Evolutionary conservation across 2,797 vertebrate genomes (phyloP), one percentile per base, ranked within the genome.

Genomic region (Nannoperca obscura): DNA sequence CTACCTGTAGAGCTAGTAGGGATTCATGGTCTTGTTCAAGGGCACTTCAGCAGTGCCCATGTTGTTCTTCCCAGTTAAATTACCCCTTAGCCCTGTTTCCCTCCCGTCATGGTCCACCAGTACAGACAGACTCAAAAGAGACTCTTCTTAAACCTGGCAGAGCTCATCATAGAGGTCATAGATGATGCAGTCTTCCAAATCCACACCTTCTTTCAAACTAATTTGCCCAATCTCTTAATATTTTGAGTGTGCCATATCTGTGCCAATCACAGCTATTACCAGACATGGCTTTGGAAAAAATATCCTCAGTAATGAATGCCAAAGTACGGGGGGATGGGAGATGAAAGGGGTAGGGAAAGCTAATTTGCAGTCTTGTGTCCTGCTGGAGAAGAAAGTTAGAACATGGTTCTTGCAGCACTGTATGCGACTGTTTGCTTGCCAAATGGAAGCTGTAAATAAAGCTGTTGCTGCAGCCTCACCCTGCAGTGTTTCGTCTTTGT

Each of bases 201-300:
- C 59, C 20, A 40, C 47, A 76, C 42, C 53, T 30, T 30, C 40
- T 81, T 60, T 76, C 50, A 61, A 58, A 22, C 50, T 40, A 77
- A 55, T 53, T 76, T 12, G 9, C 12, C 5, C 1, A 32, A 14
- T 70, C 67, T 67, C 73, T 64, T 32, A 80, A 71, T 36, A 17
- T 24, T 73, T 55, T 49, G 47, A 53, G 40, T 63, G 27, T 75
- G 66, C 77, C 55, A 50, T 40, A 74, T n/a, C n/a, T n/a, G n/a
- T n/a, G n/a, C n/a, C 76, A 92, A 85, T 93, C 85, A 84, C 81
- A 83, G 88, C 81, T 89, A 89, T 93, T 94, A 93, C 90, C 89
- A 93, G 90, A 87, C 60, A 72, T 85, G 89, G 88, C 79, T 87
- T 81, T 90, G 90, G 85, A 92, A 92, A 81, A 76, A 90, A 93